Conservation (phyloP, 2,888 invertebrate genomes). For the Tiliacea aurago region DNA sequence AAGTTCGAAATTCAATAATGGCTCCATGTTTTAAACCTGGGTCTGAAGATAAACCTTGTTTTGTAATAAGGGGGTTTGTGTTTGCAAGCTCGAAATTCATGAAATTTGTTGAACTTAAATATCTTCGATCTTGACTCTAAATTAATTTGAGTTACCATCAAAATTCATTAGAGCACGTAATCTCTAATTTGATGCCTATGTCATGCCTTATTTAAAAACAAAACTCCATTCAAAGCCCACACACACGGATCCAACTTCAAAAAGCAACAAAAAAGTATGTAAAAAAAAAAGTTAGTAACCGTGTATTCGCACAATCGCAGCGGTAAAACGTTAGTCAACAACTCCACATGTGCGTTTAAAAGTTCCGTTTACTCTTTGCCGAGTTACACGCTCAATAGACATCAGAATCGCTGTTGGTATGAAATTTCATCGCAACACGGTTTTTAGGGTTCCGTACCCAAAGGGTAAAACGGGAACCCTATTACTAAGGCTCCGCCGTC, state of each 20-base stretch:
- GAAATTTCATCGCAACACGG: constrained; percentile 78
- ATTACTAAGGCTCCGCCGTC: no score
- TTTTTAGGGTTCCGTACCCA: no score
- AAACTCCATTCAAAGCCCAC: constrained; percentile 44
- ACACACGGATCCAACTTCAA: constrained; percentile 47
- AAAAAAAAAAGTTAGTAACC: neutral
- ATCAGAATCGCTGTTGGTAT: constrained; percentile 76
- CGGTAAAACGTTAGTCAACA: constrained; percentile 53
- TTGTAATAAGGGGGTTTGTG: no score
- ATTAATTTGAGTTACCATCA: constrained; percentile 15
- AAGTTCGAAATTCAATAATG: no score
- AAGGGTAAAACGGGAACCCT: no score
- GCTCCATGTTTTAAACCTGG: no score
- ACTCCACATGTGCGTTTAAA: constrained; percentile 53
- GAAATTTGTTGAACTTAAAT: neutral
- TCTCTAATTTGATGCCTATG: constrained; percentile 33
- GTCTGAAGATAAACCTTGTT: no score
- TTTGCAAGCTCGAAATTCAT: constrained; percentile 11
- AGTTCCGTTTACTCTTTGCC: constrained; percentile 63
- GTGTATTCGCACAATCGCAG: constrained; percentile 56
- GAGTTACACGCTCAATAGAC: constrained; percentile 77
- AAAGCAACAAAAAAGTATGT: constrained; percentile 20
- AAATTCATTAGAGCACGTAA: constrained; percentile 27
- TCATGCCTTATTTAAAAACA: constrained; percentile 51
- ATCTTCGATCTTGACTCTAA: neutral